Conservation (phyloP, 2,888 invertebrate genomes). For the Drosophila peninsularis region DNA sequence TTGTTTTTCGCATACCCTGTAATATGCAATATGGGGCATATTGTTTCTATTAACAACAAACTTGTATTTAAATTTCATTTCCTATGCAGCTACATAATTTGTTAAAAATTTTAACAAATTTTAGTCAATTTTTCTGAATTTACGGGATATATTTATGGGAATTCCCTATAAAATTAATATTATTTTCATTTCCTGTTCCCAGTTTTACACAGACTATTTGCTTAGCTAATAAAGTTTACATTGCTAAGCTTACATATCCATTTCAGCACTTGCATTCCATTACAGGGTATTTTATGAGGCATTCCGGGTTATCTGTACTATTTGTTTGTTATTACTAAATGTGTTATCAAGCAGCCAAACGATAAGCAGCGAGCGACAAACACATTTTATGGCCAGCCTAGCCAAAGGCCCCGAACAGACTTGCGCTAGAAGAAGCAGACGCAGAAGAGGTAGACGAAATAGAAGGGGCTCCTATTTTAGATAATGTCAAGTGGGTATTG, state of each 20-base stretch:
- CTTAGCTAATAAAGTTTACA: not conserved
- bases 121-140: not conserved
- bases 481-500: conserved; percentile 35
- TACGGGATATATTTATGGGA: not conserved
- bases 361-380: conserved; percentile 45
- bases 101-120: not conserved
- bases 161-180: not conserved
- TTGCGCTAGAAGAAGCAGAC: conserved; percentile 10
- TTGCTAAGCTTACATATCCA: too few species aligned
- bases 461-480: conserved; percentile 9
- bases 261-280: not conserved
- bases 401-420: conserved; percentile 30
- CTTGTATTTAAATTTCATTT: not conserved
- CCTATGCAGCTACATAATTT: not conserved
- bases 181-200: not conserved
- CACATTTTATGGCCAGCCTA: conserved; percentile 31
- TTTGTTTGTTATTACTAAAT: conserved; percentile 38
- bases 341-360: conserved; percentile 39
- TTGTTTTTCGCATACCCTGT: not conserved
- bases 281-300: conserved; percentile 28
- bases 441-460: not conserved
- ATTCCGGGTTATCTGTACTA: not conserved
- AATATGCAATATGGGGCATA: not conserved
- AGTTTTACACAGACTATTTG: not conserved
- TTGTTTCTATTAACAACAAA: not conserved